These are phyloP conservation scores for Rotaria macrura DNA, from an alignment of 2,888 invertebrate genomes.

Conservation along the genomic window DNA sequence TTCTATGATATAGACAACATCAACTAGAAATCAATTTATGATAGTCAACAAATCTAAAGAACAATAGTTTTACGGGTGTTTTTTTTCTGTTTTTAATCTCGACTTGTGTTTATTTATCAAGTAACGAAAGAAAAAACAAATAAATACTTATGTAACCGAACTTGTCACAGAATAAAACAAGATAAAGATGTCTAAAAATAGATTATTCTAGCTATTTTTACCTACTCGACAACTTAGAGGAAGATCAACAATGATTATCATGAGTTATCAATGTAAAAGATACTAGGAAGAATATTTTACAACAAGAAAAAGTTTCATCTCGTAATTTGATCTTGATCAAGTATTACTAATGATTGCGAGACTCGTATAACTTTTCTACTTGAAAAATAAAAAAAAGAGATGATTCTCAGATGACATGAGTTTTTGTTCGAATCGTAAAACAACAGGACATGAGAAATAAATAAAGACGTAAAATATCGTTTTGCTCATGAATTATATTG, in stretches of 20 bases:
- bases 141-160: not conserved
- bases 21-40: not conserved
- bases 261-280: not conserved
- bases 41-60: not conserved
- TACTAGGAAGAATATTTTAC: not conserved
- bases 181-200: not conserved
- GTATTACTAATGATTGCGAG: not conserved
- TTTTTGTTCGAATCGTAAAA: not conserved
- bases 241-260: not conserved
- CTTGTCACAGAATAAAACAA: not conserved
- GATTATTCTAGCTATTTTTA: not conserved
- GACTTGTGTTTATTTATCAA: not conserved
- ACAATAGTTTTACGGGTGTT: not conserved
- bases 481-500: not conserved
- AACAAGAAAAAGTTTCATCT: not conserved
- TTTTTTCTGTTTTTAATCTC: not conserved
- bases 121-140: not conserved
- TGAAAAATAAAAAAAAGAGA: not conserved
- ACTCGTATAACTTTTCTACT: not conserved
- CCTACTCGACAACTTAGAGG: not conserved
- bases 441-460: not conserved
- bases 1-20: not conserved
- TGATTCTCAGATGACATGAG: not conserved
- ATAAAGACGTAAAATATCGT: not conserved
- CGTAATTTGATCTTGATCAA: not conserved